Base-by-base conservation (phyloP, 2,888 invertebrate genomes). In the Heliconius sara region DNA sequence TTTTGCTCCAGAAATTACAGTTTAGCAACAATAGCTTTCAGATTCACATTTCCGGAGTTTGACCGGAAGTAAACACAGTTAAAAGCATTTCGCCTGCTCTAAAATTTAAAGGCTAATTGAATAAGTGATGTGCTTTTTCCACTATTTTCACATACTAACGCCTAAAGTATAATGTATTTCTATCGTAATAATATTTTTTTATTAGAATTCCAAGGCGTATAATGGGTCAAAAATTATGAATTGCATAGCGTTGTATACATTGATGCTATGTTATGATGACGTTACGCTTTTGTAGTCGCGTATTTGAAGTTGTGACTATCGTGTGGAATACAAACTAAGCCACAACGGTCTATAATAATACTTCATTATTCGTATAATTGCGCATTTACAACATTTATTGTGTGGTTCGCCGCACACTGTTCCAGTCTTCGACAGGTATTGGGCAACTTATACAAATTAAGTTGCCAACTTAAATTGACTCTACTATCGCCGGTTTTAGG, bases 381-480 rank as follows among this genome's bases (percentile, higher is more conserved):
- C 65, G 39, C 60, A 57, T 73, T 73, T 75, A 63, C 25, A 43
- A 75, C 65, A 65, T 47, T 75, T 75, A 75, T 65, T 43, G 80
- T 80, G 10, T 70, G 80, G 78, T 68, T 78, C 76, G 57, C 80
- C 80, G 63, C 76, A 80, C 80, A 78, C 60, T 76, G 80, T 80
- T 77, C 74, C 68, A 60, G 76, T 74, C 78, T 80, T 77, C 77
- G 84, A 85, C 91, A 89, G 88, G 88, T 89, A 90, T 88, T 83
- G 85, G 83, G 77, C 80, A 89, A 91, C 87, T 91, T 91, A 87
- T 87, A 85, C 89, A 89, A 91, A 91, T 91, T 90, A 89, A 91
- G 87, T 92, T 89, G 86, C 84, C 81, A 92, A 92, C 88, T 91
- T 91, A 91, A 91, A 92, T 92, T 91, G 90, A 91, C 90, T 92